Base-by-base conservation (phyloP, 2,113 vertebrate genomes). In the Felis chaus region DNA sequence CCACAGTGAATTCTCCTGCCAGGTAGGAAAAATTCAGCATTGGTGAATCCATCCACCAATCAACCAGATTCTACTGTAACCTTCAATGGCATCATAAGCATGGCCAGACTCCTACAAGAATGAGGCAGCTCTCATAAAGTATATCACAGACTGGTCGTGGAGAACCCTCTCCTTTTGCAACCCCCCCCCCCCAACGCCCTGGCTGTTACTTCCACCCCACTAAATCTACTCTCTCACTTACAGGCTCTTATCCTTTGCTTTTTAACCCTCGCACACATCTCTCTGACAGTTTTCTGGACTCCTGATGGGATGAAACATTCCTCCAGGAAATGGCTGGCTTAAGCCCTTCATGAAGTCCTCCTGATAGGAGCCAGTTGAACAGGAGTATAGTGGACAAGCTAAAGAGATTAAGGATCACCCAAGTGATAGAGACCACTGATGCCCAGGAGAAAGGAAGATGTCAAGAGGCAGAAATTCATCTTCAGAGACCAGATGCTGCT, bases 231-330 rank as follows among this genome's bases (percentile, higher is more conserved):
- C 15, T 98, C 7, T 0, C 89, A 0, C 50, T 98, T 98, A 4
- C 99, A 91, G 98, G 98, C 93, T 96, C 98, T 76, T 99, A 99
- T 19, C 98, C 99, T n/a, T 97, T 97, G 3, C 98, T 98, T 0
- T 98, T 98, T 7, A 99, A 99, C 69, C 68, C 98, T 78, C 98
- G 97, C 89, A 95, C 98, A 48, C 96, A 98, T 25, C 96, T 97
- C 33, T 98, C 98, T 18, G 99, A 99, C 97, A 99, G 99, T 45
- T 99, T 99, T 96, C 98, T 99, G 33, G 99, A 99, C 1, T 99
- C 99, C 0, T 99, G 99, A n/a, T 99, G 99, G 0, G 99, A 99
- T 1, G 99, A 99, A 98, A 99, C 99, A 0, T 99, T 99, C 92
- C 98, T 99, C 93, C 99, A 99, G 97, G 99, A 99, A 63, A 98